A percentile compares a stretch with the other conserved stretches of the same genome.
Evolutionary conservation across 2,113 vertebrate genomes (phyloP).

Genomic region (Ailuropoda melanoleuca): DNA sequence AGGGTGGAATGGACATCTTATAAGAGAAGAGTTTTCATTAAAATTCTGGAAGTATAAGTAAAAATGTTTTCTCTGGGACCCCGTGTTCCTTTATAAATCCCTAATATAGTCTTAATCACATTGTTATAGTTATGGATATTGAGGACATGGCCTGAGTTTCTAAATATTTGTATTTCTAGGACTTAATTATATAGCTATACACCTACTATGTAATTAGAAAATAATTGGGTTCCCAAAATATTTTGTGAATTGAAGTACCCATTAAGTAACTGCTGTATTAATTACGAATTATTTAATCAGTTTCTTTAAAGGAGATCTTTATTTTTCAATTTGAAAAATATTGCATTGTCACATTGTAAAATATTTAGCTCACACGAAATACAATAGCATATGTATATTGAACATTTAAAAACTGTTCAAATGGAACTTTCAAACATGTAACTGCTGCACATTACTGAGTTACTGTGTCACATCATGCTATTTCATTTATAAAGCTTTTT

Average conservation of each 20-base stretch:
- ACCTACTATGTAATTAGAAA: neutral
- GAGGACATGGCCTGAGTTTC: neutral
- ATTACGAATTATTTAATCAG: neutral
- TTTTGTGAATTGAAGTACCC: neutral
- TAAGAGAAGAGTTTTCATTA: neutral
- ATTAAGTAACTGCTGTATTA: neutral
- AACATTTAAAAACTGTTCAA: neutral
- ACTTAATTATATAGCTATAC: neutral
- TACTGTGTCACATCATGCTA: neutral
- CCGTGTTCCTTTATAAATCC: neutral
- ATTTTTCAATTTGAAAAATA: constrained; percentile 3
- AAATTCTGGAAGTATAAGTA: neutral
- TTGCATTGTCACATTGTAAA: neutral
- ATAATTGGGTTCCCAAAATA: neutral
- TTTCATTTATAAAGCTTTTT: neutral
- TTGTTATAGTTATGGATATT: neutral
- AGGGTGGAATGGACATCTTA: neutral
- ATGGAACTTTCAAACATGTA: neutral
- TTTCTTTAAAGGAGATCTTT: neutral
- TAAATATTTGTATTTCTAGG: neutral
- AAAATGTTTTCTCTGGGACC: neutral
- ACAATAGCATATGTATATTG: neutral
- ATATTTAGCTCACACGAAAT: neutral
- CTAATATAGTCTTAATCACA: neutral
- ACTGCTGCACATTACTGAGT: neutral